Conservation (phyloP, 2,888 invertebrate genomes). For the Drosophila subsilvestris region DNA sequence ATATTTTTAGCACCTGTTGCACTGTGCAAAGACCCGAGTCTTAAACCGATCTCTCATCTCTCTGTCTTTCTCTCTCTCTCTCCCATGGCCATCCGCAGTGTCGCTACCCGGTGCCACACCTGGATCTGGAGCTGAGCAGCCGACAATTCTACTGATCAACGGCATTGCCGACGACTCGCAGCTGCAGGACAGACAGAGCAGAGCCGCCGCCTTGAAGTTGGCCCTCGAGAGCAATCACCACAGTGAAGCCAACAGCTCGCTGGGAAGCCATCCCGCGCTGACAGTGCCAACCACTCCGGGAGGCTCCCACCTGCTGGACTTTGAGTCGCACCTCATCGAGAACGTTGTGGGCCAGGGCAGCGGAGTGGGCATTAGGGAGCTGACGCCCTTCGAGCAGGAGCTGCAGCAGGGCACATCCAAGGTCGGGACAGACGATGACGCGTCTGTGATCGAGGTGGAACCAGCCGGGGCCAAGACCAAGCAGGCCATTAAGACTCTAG, state of each 20-base stretch:
- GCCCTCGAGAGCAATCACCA: constrained; percentile 36
- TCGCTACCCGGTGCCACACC: constrained; percentile 84
- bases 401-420: constrained; percentile 78
- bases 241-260: not conserved
- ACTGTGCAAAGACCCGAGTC: constrained; percentile 40
- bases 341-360: constrained; percentile 74
- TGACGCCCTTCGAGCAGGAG: constrained; percentile 80
- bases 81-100: constrained; percentile 70
- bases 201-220: constrained; percentile 51
- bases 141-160: constrained; percentile 83
- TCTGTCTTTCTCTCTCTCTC: constrained; percentile 2
- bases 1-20: constrained; percentile 75
- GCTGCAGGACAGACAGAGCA: constrained; percentile 40
- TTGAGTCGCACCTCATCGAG: constrained; percentile 83
- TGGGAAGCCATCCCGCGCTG: not conserved
- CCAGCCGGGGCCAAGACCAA: constrained; percentile 78
- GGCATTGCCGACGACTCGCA: constrained; percentile 63
- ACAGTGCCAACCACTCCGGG: constrained; percentile 61
- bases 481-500: constrained; percentile 71
- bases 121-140: constrained; percentile 75
- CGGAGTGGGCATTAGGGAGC: constrained; percentile 81
- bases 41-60: constrained; percentile 12
- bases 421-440: constrained; percentile 72
- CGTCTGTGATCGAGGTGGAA: constrained; percentile 81
- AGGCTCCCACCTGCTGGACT: constrained; percentile 75